phyloP scores from a whole-genome alignment of 1,140 invertebrate species.

The Microplitis demolitor region DNA sequence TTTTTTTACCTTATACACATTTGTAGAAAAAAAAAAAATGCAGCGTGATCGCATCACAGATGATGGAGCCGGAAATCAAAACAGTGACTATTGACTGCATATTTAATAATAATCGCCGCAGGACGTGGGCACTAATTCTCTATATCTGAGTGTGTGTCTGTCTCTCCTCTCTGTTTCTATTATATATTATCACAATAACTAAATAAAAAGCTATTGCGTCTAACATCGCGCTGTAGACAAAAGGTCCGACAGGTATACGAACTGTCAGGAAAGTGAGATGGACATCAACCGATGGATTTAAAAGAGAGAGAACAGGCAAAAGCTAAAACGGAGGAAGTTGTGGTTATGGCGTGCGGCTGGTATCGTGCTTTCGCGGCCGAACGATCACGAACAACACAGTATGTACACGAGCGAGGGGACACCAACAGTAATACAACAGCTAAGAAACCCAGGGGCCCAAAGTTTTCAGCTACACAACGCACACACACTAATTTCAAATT shows the following conservation, averaged over 20 bases:
- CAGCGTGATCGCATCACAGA: neutral
- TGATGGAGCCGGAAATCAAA: slow-evolving; percentile 8
- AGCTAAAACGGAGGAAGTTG: slow-evolving; percentile 42
- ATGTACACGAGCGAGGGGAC: slow-evolving; percentile 22
- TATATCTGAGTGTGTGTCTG: neutral
- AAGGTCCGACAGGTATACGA: neutral
- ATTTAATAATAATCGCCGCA: neutral
- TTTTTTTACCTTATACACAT: no score
- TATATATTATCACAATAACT: neutral
- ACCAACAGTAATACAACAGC: neutral
- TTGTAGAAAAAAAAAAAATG: no score
- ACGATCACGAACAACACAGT: slow-evolving; percentile 42
- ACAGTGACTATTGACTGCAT: neutral
- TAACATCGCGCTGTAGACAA: slow-evolving; percentile 1
- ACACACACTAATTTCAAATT: no score
- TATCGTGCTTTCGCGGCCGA: slow-evolving; percentile 48
- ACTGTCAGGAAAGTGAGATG: neutral
- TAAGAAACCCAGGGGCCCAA: no score
- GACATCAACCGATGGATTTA: neutral
- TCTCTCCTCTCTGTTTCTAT: neutral
- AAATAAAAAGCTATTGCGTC: neutral
- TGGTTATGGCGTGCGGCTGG: slow-evolving; percentile 39
- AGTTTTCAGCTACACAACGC: no score
- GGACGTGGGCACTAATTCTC: neutral
- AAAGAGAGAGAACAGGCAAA: slow-evolving; percentile 20